phyloP scores from a whole-genome alignment of 1,140 invertebrate species.

The Ditylenchus dipsaci region DNA sequence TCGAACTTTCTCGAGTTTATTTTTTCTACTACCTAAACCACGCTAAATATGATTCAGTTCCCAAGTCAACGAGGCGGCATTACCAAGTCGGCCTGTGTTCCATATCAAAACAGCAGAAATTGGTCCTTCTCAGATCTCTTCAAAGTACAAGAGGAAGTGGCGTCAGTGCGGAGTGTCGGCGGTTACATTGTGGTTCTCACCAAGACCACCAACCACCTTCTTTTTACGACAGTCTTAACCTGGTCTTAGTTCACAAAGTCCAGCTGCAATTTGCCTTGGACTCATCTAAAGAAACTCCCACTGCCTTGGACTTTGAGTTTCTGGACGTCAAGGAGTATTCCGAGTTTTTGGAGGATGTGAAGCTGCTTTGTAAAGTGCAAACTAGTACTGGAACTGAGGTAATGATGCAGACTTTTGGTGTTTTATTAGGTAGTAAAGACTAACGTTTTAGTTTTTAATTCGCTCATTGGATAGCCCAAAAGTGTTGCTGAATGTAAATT shows the following conservation, averaged over 20 bases:
- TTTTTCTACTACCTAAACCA: background rate
- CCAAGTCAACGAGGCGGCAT: background rate
- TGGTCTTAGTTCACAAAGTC: conserved; percentile 5
- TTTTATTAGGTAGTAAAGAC: background rate
- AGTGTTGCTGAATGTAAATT: background rate
- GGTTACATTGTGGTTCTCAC: conserved; percentile 11
- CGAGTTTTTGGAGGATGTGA: conserved; percentile 13
- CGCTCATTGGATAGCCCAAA: background rate
- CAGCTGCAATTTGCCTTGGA: background rate
- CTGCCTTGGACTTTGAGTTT: conserved; percentile 28
- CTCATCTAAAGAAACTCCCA: background rate
- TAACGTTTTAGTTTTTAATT: conserved; percentile 20
- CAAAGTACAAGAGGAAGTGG: conserved; percentile 5
- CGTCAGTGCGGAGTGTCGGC: conserved; percentile 14
- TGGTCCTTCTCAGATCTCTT: conserved; percentile 5
- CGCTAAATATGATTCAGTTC: conserved; percentile 18
- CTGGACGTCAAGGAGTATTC: conserved; percentile 17
- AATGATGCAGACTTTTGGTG: background rate
- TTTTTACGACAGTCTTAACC: conserved; percentile 10
- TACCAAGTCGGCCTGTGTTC: background rate
- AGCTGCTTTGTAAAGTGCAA: conserved; percentile 15
- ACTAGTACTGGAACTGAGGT: conserved; percentile 6
- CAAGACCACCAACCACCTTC: background rate
- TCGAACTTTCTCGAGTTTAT: background rate
- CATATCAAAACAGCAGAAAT: background rate